Percentiles rank a stretch among this genome's conserved stretches.
Conservation (phyloP, 1,140 invertebrate genomes). For the Drosophila grimshawi region DNA sequence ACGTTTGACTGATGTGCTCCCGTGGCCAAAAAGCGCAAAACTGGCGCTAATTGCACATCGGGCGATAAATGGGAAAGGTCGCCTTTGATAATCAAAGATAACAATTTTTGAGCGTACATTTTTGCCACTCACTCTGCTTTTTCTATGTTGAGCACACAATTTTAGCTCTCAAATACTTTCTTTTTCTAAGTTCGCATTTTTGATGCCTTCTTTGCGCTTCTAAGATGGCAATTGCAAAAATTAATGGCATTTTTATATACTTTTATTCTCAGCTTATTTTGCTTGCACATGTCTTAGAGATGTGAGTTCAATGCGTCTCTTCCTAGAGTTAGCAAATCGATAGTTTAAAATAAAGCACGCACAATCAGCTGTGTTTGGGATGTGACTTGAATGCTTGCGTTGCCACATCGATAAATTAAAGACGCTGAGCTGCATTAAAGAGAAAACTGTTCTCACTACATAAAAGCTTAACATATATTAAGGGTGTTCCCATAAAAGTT, state of each 20-base stretch:
- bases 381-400: no score
- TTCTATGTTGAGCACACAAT: background rate
- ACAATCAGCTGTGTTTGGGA: background rate
- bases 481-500: no score
- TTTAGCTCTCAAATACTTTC: background rate
- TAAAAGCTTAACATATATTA: no score
- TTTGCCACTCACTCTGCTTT: background rate
- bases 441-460: no score
- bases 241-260: background rate
- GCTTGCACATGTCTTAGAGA: slow-evolving; percentile 1
- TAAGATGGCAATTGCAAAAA: background rate
- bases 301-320: background rate
- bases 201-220: background rate
- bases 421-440: no score
- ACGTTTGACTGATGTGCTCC: background rate
- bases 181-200: background rate
- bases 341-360: background rate
- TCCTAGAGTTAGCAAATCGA: slow-evolving; percentile 8
- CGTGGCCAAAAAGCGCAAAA: background rate
- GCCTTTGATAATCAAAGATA: background rate
- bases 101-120: no score
- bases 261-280: background rate
- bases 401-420: no score
- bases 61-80: background rate
- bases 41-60: background rate